These are phyloP conservation scores for Petrocephalus microphthalmus DNA, from an alignment of 2,113 vertebrate genomes.

Conservation along the genomic window DNA sequence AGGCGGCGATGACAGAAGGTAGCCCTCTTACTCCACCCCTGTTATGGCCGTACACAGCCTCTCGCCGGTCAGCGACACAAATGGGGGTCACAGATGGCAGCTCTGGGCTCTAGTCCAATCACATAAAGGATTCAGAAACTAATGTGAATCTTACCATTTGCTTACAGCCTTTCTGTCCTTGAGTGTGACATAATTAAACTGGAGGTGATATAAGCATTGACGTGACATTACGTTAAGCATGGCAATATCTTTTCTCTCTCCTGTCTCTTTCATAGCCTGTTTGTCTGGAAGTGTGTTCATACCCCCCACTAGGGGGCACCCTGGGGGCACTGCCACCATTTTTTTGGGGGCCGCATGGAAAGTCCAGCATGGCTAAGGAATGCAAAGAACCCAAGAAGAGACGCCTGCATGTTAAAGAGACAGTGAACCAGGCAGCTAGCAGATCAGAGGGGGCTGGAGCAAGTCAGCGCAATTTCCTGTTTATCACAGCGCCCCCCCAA, in stretches of 20 bases:
- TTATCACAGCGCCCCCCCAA: not conserved
- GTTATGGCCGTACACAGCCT: not conserved
- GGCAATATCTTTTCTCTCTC: not conserved
- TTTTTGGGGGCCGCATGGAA: slow-evolving; percentile 23
- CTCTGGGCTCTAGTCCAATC: not conserved
- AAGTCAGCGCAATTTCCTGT: slow-evolving; percentile 24
- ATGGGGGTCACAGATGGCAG: not conserved
- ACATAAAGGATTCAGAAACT: not conserved
- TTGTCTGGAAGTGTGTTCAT: slow-evolving; percentile 95
- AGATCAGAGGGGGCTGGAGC: slow-evolving; percentile 45
- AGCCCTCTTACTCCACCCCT: not conserved
- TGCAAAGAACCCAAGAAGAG: not conserved
- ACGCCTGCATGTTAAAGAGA: slow-evolving; percentile 28
- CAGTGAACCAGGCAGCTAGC: slow-evolving; percentile 42
- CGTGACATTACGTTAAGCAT: not conserved
- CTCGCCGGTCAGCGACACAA: not conserved
- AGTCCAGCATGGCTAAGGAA: slow-evolving; percentile 24
- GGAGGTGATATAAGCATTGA: not conserved
- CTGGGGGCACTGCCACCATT: slow-evolving; percentile 30
- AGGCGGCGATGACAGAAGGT: slow-evolving; percentile 96
- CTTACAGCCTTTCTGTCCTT: not conserved
- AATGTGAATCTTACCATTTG: not conserved
- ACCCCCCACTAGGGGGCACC: slow-evolving; percentile 70
- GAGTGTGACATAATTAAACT: not conserved
- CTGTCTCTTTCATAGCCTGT: slow-evolving; percentile 66